Conservation (phyloP, 2,888 invertebrate genomes). For the Callyntrura guangdongensis region DNA sequence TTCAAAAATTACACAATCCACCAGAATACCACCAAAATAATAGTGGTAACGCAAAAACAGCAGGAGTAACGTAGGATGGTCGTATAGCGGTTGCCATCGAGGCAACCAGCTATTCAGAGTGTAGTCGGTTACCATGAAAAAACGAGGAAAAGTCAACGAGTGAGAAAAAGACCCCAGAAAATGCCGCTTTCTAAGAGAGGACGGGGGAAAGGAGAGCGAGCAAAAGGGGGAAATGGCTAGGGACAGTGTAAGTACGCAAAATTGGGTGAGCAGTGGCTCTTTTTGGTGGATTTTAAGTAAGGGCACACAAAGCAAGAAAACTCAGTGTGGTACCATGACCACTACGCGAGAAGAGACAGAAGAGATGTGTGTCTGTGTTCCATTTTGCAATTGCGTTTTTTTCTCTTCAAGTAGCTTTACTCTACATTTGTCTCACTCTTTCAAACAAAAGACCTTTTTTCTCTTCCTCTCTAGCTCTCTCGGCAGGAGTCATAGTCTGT, state of each 20-base stretch:
- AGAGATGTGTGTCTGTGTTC: neutral
- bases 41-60: neutral
- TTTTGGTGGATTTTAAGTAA: neutral
- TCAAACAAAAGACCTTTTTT: conserved; percentile 15
- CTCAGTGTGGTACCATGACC: neutral
- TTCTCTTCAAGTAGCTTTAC: conserved; percentile 20
- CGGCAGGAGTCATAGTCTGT: conserved; percentile 41
- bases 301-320: conserved; percentile 7
- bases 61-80: conserved; percentile 5
- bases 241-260: conserved; percentile 26
- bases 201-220: conserved; percentile 8
- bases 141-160: neutral
- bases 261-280: conserved; percentile 21
- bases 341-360: neutral
- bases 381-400: conserved; percentile 23
- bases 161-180: conserved; percentile 20
- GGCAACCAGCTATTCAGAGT: neutral
- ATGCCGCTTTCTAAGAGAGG: neutral
- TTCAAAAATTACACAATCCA: conserved; percentile 54
- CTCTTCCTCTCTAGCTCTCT: neutral
- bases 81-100: neutral
- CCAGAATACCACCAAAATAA: neutral
- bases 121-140: neutral
- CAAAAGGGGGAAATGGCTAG: conserved; percentile 53
- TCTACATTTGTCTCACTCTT: conserved; percentile 64